A percentile compares a stretch with the other conserved stretches of the same genome.
These are phyloP conservation scores for Cosmopolites sordidus DNA, from an alignment of 2,888 invertebrate genomes.

Conservation along the genomic window DNA sequence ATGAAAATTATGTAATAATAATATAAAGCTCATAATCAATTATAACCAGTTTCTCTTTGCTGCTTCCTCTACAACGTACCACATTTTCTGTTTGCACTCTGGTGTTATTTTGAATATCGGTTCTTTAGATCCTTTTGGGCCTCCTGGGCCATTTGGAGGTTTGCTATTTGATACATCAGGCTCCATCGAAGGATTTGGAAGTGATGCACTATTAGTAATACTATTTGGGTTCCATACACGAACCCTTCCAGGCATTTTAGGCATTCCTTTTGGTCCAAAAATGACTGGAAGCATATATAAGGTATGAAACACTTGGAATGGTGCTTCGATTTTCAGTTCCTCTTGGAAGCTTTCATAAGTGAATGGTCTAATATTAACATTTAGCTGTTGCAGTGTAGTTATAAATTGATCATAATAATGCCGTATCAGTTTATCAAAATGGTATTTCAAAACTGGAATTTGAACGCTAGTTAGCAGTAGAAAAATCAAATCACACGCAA, in stretches of 20 bases:
- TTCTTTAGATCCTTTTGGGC: background rate
- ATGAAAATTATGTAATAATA: too few relatives aligned
- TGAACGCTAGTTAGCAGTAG: slow-evolving; percentile 52
- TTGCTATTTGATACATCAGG: background rate
- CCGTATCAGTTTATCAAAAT: slow-evolving; percentile 49
- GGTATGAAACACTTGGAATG: slow-evolving; percentile 45
- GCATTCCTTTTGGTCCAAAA: slow-evolving; percentile 22
- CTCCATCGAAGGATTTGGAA: background rate
- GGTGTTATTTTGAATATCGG: background rate
- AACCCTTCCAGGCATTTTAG: slow-evolving; percentile 10
- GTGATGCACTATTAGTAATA: background rate
- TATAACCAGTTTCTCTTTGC: slow-evolving; percentile 20
- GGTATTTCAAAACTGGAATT: slow-evolving; percentile 40
- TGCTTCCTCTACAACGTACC: slow-evolving; percentile 16
- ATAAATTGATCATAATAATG: slow-evolving; percentile 51
- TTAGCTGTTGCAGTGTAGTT: slow-evolving; percentile 39
- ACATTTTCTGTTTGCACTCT: slow-evolving; percentile 10
- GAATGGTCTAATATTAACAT: slow-evolving; percentile 40
- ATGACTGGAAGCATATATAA: slow-evolving; percentile 41
- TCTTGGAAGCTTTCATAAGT: slow-evolving; percentile 42
- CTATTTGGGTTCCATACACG: slow-evolving; percentile 13
- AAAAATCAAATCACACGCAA: slow-evolving; percentile 53
- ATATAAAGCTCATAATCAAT: too few relatives aligned
- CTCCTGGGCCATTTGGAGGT: too few relatives aligned
- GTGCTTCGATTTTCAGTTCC: slow-evolving; percentile 43